Conservation (phyloP, 2,797 vertebrate genomes). For the Eleutherodactylus coqui region DNA sequence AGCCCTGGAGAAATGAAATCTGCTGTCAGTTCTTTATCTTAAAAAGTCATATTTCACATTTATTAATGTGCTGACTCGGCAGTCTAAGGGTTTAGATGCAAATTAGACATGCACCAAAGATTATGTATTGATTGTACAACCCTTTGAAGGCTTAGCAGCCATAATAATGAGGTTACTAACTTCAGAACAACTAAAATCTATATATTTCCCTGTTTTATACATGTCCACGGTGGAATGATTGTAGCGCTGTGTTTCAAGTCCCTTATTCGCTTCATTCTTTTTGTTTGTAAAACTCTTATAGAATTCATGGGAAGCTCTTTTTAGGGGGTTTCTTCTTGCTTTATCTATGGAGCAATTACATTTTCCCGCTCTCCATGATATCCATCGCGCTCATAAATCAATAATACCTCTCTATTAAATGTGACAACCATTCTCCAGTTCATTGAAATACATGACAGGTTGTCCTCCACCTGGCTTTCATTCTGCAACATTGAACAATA, state of each 20-base stretch:
- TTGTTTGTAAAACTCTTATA: background rate
- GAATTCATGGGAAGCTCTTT: background rate
- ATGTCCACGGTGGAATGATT: background rate
- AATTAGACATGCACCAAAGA: slow-evolving; percentile 35
- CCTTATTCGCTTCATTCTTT: background rate
- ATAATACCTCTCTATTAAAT: background rate
- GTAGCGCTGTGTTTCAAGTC: background rate
- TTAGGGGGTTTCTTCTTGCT: background rate
- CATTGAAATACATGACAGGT: background rate
- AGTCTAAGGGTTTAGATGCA: slow-evolving; percentile 30
- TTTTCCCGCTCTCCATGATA: background rate
- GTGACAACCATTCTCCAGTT: background rate
- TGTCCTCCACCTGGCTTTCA: background rate
- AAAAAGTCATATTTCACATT: slow-evolving; percentile 38
- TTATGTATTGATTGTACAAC: slow-evolving; percentile 21
- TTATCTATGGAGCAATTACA: background rate
- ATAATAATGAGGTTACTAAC: background rate
- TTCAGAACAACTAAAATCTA: background rate
- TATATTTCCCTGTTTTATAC: background rate
- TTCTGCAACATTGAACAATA: background rate
- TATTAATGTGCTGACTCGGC: slow-evolving; percentile 42
- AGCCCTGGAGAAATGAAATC: slow-evolving; percentile 34
- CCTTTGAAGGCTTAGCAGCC: slow-evolving; percentile 14
- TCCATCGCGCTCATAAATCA: background rate
- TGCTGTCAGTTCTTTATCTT: slow-evolving; percentile 40